These are phyloP conservation scores for Condylura cristata DNA, from an alignment of 2,113 vertebrate genomes.

Conservation along the genomic window DNA sequence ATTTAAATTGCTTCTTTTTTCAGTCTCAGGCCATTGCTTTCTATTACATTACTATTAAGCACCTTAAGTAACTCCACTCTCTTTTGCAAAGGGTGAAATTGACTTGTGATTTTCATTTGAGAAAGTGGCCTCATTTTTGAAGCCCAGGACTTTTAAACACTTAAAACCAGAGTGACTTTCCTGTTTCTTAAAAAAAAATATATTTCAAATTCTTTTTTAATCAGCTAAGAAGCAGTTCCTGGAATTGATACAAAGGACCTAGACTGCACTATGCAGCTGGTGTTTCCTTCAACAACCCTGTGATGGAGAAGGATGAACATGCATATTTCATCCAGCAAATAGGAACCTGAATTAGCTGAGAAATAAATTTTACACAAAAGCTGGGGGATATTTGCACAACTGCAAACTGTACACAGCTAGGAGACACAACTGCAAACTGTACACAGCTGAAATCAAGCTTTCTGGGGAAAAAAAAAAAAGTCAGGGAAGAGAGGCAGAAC, in stretches of 20 bases:
- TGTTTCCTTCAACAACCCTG: background rate
- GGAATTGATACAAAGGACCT: too few species aligned
- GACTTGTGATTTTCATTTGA: constrained; percentile 24
- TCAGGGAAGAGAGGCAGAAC: background rate
- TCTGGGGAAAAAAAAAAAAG: background rate
- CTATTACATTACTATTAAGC: constrained; percentile 68
- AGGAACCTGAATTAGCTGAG: background rate
- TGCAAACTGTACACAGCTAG: background rate
- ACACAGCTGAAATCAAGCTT: background rate
- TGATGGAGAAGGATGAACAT: background rate
- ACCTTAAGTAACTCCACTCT: constrained; percentile 56
- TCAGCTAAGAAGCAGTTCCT: background rate
- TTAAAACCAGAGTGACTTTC: background rate
- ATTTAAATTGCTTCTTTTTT: constrained; percentile 69
- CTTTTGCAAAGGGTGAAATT: constrained; percentile 60
- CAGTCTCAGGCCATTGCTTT: constrained; percentile 63
- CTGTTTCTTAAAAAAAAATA: background rate
- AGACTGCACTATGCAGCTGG: fast-evolving
- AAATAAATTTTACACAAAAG: background rate
- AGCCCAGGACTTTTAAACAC: background rate
- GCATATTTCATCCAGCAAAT: background rate
- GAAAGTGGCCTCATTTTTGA: constrained; percentile 29
- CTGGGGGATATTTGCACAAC: background rate
- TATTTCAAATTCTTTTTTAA: background rate
- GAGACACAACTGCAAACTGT: background rate